A percentile compares a stretch with the other conserved stretches of the same genome.
phyloP scores from a whole-genome alignment of 2,888 invertebrate species.

The Homarus gammarus region DNA sequence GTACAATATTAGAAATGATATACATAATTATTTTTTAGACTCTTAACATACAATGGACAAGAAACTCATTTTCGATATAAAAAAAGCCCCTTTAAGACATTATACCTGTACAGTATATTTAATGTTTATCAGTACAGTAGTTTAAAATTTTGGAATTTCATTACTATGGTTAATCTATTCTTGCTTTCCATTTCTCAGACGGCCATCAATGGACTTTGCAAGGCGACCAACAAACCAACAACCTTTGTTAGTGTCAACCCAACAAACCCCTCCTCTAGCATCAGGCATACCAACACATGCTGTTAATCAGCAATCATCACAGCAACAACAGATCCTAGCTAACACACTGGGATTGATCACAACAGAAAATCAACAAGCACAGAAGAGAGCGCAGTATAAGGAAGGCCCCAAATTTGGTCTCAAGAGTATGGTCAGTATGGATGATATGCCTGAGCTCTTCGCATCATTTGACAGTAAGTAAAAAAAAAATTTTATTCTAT shows the following conservation, averaged over 20 bases:
- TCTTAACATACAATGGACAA: background rate
- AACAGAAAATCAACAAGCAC: conserved; percentile 49
- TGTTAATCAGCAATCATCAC: background rate
- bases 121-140: too few relatives aligned
- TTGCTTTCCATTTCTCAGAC: conserved; percentile 45
- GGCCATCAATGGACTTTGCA: conserved; percentile 72
- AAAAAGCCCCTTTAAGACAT: too few relatives aligned
- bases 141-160: background rate
- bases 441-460: conserved; percentile 97
- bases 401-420: conserved; percentile 87
- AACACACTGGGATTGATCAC: background rate
- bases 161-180: background rate
- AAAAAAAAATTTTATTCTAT: background rate
- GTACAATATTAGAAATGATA: background rate
- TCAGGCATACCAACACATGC: background rate
- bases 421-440: conserved; percentile 94
- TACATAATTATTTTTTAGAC: background rate
- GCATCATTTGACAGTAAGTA: conserved; percentile 95
- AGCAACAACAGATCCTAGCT: background rate
- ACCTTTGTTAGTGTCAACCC: conserved; percentile 34
- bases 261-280: conserved; percentile 35
- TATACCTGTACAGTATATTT: too few relatives aligned
- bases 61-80: too few relatives aligned
- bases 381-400: conserved; percentile 70
- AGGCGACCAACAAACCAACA: conserved; percentile 58